These are phyloP conservation scores for Lophius piscatorius DNA, from an alignment of 2,113 vertebrate genomes.

Conservation along the genomic window DNA sequence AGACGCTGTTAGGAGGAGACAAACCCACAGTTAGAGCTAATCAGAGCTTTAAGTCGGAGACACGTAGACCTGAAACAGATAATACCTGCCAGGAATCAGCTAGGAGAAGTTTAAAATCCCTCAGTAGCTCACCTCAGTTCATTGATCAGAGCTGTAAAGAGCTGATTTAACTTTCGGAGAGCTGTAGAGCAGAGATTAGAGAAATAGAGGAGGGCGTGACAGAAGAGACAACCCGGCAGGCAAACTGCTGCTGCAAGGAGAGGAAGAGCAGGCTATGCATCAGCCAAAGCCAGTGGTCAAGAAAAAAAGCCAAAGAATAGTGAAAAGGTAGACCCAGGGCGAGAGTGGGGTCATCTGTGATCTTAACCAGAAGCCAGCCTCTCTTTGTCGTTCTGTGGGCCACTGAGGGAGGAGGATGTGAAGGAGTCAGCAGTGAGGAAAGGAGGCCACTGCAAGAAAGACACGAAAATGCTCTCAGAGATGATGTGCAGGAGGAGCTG, in stretches of 20 bases:
- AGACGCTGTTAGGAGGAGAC: slow-evolving; percentile 7
- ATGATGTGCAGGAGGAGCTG: slow-evolving; percentile 63
- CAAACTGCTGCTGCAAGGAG: slow-evolving; percentile 81
- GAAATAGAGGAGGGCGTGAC: slow-evolving; percentile 64
- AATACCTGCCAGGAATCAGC: neutral
- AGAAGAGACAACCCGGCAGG: slow-evolving; percentile 55
- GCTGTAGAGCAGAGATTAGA: slow-evolving; percentile 23
- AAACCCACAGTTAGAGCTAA: slow-evolving; percentile 26
- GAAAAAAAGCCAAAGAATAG: slow-evolving; percentile 86
- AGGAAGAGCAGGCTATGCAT: slow-evolving; percentile 84
- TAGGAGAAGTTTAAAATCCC: neutral
- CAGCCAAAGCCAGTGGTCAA: slow-evolving; percentile 84
- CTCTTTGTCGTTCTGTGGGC: slow-evolving; percentile 51
- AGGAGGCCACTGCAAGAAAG: slow-evolving; percentile 28
- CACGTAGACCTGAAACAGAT: neutral
- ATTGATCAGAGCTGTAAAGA: slow-evolving; percentile 35
- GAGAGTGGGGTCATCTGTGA: slow-evolving; percentile 44
- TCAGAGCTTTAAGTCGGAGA: neutral
- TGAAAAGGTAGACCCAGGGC: slow-evolving; percentile 85
- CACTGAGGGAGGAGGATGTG: slow-evolving; percentile 61
- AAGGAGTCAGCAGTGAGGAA: slow-evolving; percentile 45
- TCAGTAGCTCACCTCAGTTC: slow-evolving; percentile 16
- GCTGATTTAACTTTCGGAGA: slow-evolving; percentile 25
- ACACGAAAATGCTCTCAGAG: slow-evolving; percentile 62
- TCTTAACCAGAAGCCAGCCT: slow-evolving; percentile 39